These are phyloP conservation scores for Pocota personata DNA, from an alignment of 2,888 invertebrate genomes.

Conservation along the genomic window DNA sequence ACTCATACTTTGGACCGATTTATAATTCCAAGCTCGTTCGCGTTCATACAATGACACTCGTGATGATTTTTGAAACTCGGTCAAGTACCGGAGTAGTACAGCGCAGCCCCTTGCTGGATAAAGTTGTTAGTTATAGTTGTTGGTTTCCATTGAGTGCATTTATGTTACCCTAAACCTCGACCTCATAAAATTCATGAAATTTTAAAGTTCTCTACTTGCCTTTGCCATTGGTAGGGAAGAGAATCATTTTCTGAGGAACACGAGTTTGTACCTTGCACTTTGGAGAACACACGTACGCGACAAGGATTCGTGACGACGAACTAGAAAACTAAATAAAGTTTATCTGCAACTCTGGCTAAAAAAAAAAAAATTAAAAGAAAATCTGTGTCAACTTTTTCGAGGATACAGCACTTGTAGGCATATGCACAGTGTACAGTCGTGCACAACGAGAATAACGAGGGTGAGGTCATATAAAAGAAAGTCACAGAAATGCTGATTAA, in stretches of 20 bases:
- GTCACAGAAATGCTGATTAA: neutral
- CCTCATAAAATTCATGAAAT: constrained; percentile 47
- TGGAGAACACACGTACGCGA: constrained; percentile 1
- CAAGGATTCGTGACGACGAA: constrained; percentile 42
- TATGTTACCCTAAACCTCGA: constrained; percentile 29
- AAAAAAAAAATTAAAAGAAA: constrained; percentile 14
- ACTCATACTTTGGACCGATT: neutral
- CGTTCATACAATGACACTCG: neutral
- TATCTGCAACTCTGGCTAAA: constrained; percentile 6
- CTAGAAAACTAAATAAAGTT: constrained; percentile 34
- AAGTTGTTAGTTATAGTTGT: constrained; percentile 5
- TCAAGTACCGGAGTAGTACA: constrained; percentile 3
- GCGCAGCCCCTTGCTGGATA: constrained; percentile 13
- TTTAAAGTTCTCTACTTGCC: constrained; percentile 18
- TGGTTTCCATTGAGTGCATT: neutral
- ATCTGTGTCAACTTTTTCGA: constrained; percentile 40
- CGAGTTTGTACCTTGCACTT: constrained; percentile 8
- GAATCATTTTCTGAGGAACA: neutral
- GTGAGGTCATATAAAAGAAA: neutral
- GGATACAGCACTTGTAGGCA: constrained; percentile 1
- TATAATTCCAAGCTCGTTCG: neutral
- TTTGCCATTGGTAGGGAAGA: constrained; percentile 34
- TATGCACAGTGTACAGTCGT: neutral
- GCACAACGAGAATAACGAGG: neutral
- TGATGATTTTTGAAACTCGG: constrained; percentile 11